A percentile compares a stretch with the other conserved stretches of the same genome.
Conservation (phyloP, 1,140 invertebrate genomes). For the Diuraphis noxia region DNA sequence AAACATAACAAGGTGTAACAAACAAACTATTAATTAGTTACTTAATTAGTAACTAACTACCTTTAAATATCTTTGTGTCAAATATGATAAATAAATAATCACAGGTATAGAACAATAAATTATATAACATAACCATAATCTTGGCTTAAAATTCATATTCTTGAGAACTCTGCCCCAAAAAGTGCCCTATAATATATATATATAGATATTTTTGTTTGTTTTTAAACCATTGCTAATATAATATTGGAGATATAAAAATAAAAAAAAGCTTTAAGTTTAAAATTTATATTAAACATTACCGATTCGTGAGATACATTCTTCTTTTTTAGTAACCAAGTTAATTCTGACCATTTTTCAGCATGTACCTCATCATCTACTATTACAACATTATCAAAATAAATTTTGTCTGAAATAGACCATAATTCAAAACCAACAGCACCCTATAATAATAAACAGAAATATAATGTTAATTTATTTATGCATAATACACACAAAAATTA, state of each 20-base stretch:
- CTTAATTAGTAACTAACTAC: constrained; percentile 61
- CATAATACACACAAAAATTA: not conserved
- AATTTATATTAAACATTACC: constrained; percentile 64
- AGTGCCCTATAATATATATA: constrained; percentile 63
- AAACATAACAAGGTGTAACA: not conserved
- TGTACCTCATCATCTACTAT: constrained; percentile 83
- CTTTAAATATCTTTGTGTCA: constrained; percentile 70
- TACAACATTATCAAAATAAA: constrained; percentile 94
- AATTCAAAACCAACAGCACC: constrained; percentile 92
- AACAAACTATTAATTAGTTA: constrained; percentile 54
- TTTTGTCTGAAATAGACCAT: constrained; percentile 96
- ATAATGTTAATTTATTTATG: not conserved
- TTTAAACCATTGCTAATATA: not conserved
- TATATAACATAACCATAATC: constrained; percentile 77
- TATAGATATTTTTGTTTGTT: constrained; percentile 18
- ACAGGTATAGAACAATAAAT: constrained; percentile 76
- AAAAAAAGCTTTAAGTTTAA: too few species aligned
- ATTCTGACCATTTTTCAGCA: constrained; percentile 78
- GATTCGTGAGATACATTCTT: constrained; percentile 76
- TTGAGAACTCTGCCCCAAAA: constrained; percentile 74
- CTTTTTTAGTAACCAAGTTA: constrained; percentile 85
- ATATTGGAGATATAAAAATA: not conserved
- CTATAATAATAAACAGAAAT: constrained; percentile 62
- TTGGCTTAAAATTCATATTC: constrained; percentile 75
- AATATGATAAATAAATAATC: constrained; percentile 71